These are phyloP conservation scores for Knipowitschia caucasica DNA, from an alignment of 2,797 vertebrate genomes.

Conservation along the genomic window DNA sequence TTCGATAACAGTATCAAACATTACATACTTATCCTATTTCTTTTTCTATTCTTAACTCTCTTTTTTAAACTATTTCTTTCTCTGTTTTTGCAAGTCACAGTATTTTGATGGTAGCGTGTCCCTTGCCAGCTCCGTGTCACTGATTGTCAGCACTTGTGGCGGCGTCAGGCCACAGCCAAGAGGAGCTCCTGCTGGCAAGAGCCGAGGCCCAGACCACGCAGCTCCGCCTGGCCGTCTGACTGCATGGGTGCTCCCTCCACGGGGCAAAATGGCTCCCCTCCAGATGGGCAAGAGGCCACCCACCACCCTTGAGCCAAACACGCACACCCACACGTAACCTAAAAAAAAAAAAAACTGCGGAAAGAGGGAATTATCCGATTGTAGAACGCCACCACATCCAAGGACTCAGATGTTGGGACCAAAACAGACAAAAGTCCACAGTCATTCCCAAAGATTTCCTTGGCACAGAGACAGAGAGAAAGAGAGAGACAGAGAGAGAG, in stretches of 20 bases:
- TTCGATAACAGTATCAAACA: no score
- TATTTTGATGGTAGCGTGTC: conserved; percentile 22
- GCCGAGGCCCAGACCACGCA: conserved; percentile 42
- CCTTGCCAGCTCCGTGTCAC: conserved; percentile 57
- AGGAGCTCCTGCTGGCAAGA: conserved; percentile 61
- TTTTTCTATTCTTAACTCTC: no score
- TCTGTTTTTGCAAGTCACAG: conserved; percentile 5
- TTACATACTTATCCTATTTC: no score
- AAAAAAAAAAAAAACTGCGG: conserved; percentile 47
- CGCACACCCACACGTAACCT: conserved; percentile 52
- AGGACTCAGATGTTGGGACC: conserved; percentile 69
- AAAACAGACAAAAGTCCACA: conserved; percentile 68
- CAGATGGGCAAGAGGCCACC: conserved; percentile 73
- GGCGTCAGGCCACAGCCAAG: conserved; percentile 54
- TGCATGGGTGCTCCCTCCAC: conserved; percentile 62
- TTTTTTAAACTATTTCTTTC: not conserved
- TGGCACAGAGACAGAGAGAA: conserved; percentile 47
- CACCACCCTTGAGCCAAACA: conserved; percentile 51
- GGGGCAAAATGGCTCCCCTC: conserved; percentile 66
- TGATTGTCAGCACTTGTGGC: conserved; percentile 54
- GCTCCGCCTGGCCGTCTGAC: conserved; percentile 18
- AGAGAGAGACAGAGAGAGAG: not conserved
- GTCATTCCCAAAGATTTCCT: conserved; percentile 70
- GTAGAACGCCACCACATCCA: conserved; percentile 71
- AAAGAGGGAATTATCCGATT: conserved; percentile 69